A percentile compares a stretch with the other conserved stretches of the same genome.
Evolutionary conservation across 2,888 invertebrate genomes (phyloP).

Genomic region (Lasioglossum lativentre): DNA sequence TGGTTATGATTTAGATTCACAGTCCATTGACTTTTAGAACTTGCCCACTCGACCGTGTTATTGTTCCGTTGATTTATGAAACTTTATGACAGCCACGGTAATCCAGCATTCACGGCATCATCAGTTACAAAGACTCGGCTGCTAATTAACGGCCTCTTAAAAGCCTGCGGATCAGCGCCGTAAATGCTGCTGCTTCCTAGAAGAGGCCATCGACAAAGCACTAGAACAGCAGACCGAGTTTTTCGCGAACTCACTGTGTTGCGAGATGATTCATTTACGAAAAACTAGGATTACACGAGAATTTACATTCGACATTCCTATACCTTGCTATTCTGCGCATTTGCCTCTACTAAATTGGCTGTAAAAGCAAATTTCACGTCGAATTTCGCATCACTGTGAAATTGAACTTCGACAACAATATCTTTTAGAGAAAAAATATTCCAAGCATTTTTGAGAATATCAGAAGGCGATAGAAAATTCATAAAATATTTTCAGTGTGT

Average conservation of each 20-base stretch:
- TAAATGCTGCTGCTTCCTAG: neutral
- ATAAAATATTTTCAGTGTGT: neutral
- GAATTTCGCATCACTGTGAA: neutral
- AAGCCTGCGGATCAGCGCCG: neutral
- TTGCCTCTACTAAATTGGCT: neutral
- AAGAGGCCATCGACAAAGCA: neutral
- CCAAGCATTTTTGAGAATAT: neutral
- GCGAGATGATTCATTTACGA: neutral
- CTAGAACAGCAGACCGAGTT: neutral
- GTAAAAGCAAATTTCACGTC: neutral
- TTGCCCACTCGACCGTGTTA: neutral
- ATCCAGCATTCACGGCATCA: slow-evolving; percentile 5
- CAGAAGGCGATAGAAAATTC: neutral
- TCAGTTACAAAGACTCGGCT: slow-evolving; percentile 1
- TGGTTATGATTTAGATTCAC: neutral
- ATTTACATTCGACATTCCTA: neutral
- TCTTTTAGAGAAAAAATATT: neutral
- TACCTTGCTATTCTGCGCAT: neutral
- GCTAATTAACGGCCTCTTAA: slow-evolving; percentile 4
- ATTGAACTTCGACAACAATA: neutral
- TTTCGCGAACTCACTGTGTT: neutral
- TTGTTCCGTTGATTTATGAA: slow-evolving; percentile 8
- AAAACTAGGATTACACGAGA: neutral
- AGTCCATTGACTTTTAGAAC: slow-evolving; percentile 2
- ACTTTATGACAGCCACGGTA: neutral